Evolutionary conservation across 2,888 invertebrate genomes (phyloP), one percentile per base, ranked within the genome.

Genomic region (Cosmorhoe ocellata): DNA sequence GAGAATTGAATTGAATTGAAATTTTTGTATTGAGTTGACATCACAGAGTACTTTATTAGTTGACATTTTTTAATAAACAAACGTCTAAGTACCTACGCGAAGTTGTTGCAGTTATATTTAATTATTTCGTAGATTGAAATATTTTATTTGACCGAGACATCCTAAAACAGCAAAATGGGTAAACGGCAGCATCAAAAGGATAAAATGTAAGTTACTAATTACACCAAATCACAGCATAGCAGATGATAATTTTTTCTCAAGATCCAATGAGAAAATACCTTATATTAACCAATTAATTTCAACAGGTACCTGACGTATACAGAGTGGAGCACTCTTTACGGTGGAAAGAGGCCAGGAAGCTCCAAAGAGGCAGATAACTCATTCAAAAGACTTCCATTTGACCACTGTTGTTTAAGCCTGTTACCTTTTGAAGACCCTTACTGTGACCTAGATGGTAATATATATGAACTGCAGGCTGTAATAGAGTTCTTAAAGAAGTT

Each of bases 151-250:
- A 18, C 26, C 24, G 12, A 3, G 4, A 27, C 13, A 34, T 8
- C 18, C 1, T 45, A 43, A 36, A 46, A 10, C 12, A 30, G 27
- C 61, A 95, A 92, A 76, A 97, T 97, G 97, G 97, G 97, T 63
- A 97, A 97, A 91, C 91, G 96, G 64, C 97, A 97, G 74, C 97
- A 97, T 90, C 97, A 97, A 76, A 97, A 97, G 74, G 97, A 97
- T 90, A 97, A 97, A 93, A 95, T 97, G 97, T 95, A 90, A 84
- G 89, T 60, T 53, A 14, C 18, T 3, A 18, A 18, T n/a, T n/a
- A n/a, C n/a, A n/a, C n/a, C n/a, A n/a, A n/a, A n/a, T n/a, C n/a
- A n/a, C n/a, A n/a, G n/a, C n/a, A n/a, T n/a, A n/a, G n/a, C n/a
- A n/a, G n/a, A n/a, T n/a, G n/a, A n/a, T n/a, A n/a, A n/a, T n/a